A percentile compares a stretch with the other conserved stretches of the same genome.
Conservation (phyloP, 2,113 vertebrate species). For the Phalacrocorax aristotelis region DNA sequence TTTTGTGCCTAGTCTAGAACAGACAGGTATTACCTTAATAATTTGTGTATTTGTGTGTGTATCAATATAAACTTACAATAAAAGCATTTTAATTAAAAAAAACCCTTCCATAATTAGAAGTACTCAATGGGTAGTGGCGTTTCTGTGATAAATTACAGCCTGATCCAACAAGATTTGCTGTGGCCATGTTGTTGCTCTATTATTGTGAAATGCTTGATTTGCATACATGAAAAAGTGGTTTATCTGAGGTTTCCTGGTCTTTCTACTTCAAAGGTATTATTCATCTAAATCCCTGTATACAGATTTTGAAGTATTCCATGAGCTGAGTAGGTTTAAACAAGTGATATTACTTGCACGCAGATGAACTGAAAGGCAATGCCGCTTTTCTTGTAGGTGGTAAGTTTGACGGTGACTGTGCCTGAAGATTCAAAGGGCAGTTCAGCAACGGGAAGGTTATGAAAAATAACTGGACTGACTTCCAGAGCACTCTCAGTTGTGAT, state of each 20-base stretch:
- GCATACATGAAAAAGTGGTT: neutral
- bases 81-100: neutral
- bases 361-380: neutral
- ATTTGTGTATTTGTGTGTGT: neutral
- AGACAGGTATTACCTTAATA: neutral
- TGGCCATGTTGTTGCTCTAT: neutral
- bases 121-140: neutral
- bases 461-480: conserved; percentile 1
- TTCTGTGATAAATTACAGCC: neutral
- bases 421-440: neutral
- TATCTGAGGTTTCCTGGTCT: neutral
- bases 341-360: neutral
- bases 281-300: neutral
- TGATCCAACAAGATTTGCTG: neutral
- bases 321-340: neutral
- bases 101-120: neutral
- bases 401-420: neutral
- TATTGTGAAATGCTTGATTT: neutral
- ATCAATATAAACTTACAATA: neutral
- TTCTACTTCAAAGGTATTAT: neutral
- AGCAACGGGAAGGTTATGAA: neutral
- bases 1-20: neutral
- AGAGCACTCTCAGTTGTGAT: neutral
- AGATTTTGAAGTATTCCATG: neutral
- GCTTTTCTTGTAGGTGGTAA: neutral